phyloP scores from a whole-genome alignment of 2,113 vertebrate species.

The Piprites chloris region DNA sequence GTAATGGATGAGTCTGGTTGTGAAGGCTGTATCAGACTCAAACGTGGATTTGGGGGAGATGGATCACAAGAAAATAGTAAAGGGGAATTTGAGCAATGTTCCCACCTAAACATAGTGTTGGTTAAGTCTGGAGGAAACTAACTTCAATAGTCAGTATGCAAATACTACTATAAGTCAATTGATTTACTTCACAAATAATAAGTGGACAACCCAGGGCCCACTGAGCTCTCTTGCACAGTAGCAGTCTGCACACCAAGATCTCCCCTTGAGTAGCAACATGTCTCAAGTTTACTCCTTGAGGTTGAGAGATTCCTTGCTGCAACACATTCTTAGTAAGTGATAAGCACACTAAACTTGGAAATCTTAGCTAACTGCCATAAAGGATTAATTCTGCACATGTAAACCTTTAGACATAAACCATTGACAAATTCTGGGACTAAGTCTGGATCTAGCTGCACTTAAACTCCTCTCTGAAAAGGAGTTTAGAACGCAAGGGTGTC shows the following conservation, averaged over 20 bases:
- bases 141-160: background rate
- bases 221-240: background rate
- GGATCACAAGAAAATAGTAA: background rate
- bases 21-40: background rate
- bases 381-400: background rate
- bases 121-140: background rate
- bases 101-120: too few relatives aligned
- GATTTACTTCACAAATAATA: background rate
- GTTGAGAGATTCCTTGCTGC: background rate
- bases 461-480: background rate
- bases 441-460: background rate
- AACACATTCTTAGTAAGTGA: background rate
- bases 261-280: background rate
- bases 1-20: fast-evolving
- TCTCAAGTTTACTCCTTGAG: background rate
- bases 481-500: background rate
- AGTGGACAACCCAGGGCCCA: background rate
- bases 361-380: background rate
- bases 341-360: background rate
- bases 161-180: background rate
- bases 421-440: background rate
- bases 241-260: background rate
- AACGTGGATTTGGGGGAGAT: background rate
- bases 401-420: background rate
- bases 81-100: background rate